A percentile compares a stretch with the other conserved stretches of the same genome.
Conservation (phyloP, 2,113 vertebrate genomes). For the Solenodon paradoxus region DNA sequence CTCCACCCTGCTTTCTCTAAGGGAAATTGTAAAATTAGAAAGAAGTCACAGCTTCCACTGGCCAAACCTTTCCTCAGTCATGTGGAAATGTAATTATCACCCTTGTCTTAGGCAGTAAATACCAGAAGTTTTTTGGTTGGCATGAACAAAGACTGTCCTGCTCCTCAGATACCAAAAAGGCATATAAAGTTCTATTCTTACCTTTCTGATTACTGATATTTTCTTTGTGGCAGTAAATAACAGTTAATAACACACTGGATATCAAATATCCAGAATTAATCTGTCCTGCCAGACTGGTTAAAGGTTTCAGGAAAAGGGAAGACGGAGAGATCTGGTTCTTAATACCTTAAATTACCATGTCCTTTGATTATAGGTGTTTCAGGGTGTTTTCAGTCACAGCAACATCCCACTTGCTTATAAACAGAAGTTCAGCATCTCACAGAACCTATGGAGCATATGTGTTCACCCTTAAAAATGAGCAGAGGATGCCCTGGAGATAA, state of each 20-base stretch:
- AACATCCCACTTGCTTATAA: not conserved
- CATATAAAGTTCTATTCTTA: constrained; percentile 50
- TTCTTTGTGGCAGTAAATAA: constrained; percentile 52
- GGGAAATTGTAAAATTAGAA: not conserved
- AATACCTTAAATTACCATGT: constrained; percentile 46
- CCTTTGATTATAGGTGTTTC: constrained; percentile 52
- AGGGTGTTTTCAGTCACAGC: not conserved
- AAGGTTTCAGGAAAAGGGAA: constrained; percentile 15
- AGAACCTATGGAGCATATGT: not conserved
- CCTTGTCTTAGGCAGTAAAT: not conserved
- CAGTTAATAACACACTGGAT: constrained; percentile 46
- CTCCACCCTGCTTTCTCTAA: not conserved
- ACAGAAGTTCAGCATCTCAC: constrained; percentile 17
- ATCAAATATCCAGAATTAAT: constrained; percentile 28
- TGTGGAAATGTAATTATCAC: not conserved
- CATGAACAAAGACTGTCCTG: constrained; percentile 16
- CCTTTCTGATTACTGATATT: constrained; percentile 54
- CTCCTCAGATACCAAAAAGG: constrained; percentile 23
- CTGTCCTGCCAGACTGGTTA: not conserved
- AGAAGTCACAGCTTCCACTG: not conserved
- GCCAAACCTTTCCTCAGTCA: not conserved
- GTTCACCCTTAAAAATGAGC: constrained; percentile 77
- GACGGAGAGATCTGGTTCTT: constrained; percentile 7
- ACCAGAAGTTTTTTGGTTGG: not conserved
- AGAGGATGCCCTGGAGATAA: constrained; percentile 54